These are phyloP conservation scores for Phocoena phocoena DNA, from an alignment of 2,113 vertebrate species.

Conservation along the genomic window DNA sequence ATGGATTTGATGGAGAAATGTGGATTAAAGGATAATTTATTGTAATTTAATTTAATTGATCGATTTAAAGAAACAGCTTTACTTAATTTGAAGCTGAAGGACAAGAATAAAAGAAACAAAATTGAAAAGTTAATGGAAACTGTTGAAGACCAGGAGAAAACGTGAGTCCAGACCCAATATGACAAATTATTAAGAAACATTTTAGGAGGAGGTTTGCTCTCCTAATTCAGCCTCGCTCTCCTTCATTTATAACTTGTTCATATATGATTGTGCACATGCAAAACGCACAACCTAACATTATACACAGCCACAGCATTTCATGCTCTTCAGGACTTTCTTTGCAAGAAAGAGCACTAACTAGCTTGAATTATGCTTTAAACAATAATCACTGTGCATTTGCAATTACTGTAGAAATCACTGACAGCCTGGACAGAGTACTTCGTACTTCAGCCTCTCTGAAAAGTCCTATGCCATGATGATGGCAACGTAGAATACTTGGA, in stretches of 20 bases:
- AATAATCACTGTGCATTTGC: background rate
- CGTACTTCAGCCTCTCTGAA: background rate
- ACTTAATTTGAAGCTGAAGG: background rate
- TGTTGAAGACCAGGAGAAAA: background rate
- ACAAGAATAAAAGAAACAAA: constrained; percentile 23
- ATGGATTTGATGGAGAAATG: background rate
- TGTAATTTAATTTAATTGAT: background rate
- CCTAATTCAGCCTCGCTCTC: background rate
- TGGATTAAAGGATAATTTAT: constrained; percentile 8
- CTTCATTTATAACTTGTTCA: background rate
- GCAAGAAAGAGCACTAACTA: background rate
- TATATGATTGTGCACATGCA: background rate
- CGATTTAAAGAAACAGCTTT: background rate
- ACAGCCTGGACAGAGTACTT: background rate
- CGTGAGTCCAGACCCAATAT: background rate
- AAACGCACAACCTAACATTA: background rate
- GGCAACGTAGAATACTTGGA: background rate
- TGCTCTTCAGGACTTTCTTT: background rate
- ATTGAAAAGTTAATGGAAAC: background rate
- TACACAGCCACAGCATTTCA: background rate
- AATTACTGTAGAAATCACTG: background rate
- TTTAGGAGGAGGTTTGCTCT: background rate
- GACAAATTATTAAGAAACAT: background rate
- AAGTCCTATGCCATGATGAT: background rate
- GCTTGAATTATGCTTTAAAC: background rate